Percentiles rank a stretch among this genome's conserved stretches.
phyloP scores from a whole-genome alignment of 2,888 invertebrate genomes.

The Coleophora deauratella region DNA sequence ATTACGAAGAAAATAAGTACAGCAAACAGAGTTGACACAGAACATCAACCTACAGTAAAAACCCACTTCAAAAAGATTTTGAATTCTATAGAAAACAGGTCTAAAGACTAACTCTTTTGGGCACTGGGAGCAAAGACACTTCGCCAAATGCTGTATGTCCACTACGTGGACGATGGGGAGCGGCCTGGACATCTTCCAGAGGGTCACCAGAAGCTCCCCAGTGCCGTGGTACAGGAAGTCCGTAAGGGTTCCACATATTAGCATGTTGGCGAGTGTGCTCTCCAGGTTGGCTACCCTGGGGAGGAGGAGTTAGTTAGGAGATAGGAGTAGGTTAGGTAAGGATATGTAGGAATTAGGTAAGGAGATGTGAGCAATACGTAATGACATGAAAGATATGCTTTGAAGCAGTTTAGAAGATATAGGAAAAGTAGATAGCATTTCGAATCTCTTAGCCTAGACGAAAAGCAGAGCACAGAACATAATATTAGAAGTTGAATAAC shows the following conservation, averaged over 20 bases:
- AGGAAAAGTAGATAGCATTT: too few relatives aligned
- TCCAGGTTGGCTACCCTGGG: conserved; percentile 19
- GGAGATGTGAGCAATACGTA: too few relatives aligned
- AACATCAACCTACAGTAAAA: too few relatives aligned
- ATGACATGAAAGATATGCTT: too few relatives aligned
- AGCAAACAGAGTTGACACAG: too few relatives aligned
- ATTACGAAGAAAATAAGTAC: too few relatives aligned
- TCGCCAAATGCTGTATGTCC: conserved; percentile 16
- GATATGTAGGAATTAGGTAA: too few relatives aligned
- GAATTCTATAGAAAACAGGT: background rate
- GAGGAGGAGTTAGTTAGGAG: conserved; percentile 3
- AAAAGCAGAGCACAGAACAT: too few relatives aligned
- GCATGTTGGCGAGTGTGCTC: conserved; percentile 14
- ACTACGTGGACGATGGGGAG: conserved; percentile 18
- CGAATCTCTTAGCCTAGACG: too few relatives aligned
- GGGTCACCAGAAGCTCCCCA: conserved; percentile 12
- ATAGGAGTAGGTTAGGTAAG: background rate
- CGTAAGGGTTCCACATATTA: conserved; percentile 13
- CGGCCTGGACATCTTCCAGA: conserved; percentile 9
- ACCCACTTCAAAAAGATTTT: too few relatives aligned
- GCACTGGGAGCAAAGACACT: conserved; percentile 7
- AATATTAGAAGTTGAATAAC: too few relatives aligned
- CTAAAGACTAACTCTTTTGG: conserved; percentile 17
- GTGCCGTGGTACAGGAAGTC: conserved; percentile 13
- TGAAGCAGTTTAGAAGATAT: too few relatives aligned